Percentiles rank a stretch among this genome's conserved stretches.
Evolutionary conservation across 2,113 vertebrate species (phyloP).

Genomic region (Silurus meridionalis): DNA sequence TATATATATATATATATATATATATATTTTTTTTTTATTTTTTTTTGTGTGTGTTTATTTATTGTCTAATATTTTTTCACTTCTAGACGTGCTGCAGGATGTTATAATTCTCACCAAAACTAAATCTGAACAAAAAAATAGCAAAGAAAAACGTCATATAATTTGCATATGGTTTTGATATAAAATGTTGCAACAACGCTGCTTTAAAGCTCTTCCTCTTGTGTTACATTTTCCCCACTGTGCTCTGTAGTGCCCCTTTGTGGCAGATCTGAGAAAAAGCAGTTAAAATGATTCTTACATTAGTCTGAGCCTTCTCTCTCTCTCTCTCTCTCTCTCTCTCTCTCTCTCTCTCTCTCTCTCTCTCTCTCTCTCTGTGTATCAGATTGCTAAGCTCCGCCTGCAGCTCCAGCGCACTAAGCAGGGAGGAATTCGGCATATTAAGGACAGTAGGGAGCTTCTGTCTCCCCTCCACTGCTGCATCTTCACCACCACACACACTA

Average conservation of each 20-base stretch:
- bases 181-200: not conserved
- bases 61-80: too few relatives aligned
- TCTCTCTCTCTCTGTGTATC: constrained; percentile 52
- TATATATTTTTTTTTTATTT: too few relatives aligned
- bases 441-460: constrained; percentile 78
- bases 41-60: too few relatives aligned
- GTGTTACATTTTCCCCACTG: not conserved
- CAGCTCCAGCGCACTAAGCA: constrained; percentile 86
- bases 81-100: too few relatives aligned
- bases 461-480: constrained; percentile 80
- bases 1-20: not conserved
- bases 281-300: not conserved
- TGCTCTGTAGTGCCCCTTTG: constrained; percentile 33
- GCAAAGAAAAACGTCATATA: not conserved
- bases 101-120: not conserved
- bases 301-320: not conserved
- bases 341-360: not conserved
- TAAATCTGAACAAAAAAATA: not conserved
- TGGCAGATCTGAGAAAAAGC: constrained; percentile 9
- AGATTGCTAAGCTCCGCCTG: constrained; percentile 87
- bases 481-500: constrained; percentile 71
- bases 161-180: not conserved
- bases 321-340: constrained; percentile 5
- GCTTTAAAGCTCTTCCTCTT: not conserved
- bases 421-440: constrained; percentile 74